A percentile compares a stretch with the other conserved stretches of the same genome.
These are phyloP conservation scores for Drosophila sturtevanti DNA, from an alignment of 1,140 invertebrate species.

Conservation along the genomic window DNA sequence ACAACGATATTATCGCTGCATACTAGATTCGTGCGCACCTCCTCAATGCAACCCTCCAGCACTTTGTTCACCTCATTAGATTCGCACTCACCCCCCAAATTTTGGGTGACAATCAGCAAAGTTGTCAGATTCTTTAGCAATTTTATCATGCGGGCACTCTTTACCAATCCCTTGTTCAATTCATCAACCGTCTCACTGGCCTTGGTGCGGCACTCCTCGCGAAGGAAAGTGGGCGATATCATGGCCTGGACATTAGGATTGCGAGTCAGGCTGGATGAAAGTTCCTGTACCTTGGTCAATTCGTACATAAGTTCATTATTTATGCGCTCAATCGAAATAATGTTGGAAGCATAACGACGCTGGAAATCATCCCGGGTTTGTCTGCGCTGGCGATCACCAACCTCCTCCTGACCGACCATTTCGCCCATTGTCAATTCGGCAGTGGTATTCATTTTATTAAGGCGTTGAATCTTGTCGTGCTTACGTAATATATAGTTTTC, in stretches of 20 bases:
- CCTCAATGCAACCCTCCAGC: conserved; percentile 94
- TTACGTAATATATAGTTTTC: conserved; percentile 94
- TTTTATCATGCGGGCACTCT: conserved; percentile 87
- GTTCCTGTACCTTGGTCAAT: conserved; percentile 92
- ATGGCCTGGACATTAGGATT: conserved; percentile 94
- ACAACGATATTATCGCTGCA: conserved; percentile 90
- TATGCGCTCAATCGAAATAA: conserved; percentile 95
- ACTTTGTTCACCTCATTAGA: conserved; percentile 96
- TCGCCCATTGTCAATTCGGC: conserved; percentile 89
- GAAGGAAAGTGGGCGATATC: conserved; percentile 92
- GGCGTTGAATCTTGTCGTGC: conserved; percentile 89
- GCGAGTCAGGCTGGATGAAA: conserved; percentile 93
- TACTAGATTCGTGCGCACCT: conserved; percentile 91
- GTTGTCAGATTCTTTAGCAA: conserved; percentile 95
- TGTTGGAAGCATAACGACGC: conserved; percentile 92
- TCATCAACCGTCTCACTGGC: conserved; percentile 91
- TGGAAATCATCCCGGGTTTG: conserved; percentile 91
- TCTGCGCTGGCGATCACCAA: conserved; percentile 36
- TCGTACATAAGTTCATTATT: conserved; percentile 94
- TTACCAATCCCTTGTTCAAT: conserved; percentile 87
- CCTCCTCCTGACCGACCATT: conserved; percentile 84
- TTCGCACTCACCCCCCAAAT: conserved; percentile 89
- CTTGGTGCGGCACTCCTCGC: conserved; percentile 93
- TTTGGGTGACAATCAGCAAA: conserved; percentile 96
- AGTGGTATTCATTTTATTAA: conserved; percentile 95